Base-by-base conservation (phyloP, 2,888 invertebrate species). In the Timandra comae region DNA sequence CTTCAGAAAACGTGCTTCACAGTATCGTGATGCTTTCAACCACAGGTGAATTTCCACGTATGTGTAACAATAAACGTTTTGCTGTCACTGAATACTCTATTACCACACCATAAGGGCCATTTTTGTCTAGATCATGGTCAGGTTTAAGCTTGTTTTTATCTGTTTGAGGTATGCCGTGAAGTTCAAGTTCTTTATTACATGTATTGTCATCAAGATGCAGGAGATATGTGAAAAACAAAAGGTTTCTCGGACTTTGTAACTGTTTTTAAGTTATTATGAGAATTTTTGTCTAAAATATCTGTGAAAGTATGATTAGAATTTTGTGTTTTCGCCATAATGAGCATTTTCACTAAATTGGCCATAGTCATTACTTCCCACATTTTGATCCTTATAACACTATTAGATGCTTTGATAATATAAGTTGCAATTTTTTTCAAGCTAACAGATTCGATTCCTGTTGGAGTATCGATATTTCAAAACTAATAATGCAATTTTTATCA, bases 151-250 rank as follows among this genome's bases (percentile, higher is more conserved):
- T 30, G 32, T 9, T 24, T 43, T 41, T 49, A 46, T 51, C 40
- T 49, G 51, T 62, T 58, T 56, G 49, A 52, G 52, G 50, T 48
- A 59, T 47, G 31, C 19, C 43, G 41, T 51, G 45, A 38, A 48
- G 62, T 65, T 68, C 60, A 65, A 66, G 55, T 60, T 62, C 64
- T 78, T 78, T 77, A 79, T 74, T 68, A 66, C 72, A 57, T 51
- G 35, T 60, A 70, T 64, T 68, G 74, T 73, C 73, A 72, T 79
- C 77, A 72, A 80, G 81, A 74, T 76, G 66, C 66, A 61, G 53
- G n/a, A 51, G 47, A 57, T 57, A 54, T 64, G 51, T 48, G 49
- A 61, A 3, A 16, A 64, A 71, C 68, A 69, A 75, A 75, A 61
- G 66, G 65, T 61, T 56, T 61, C 52, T 64, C 52, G 65, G 65